Evolutionary conservation across 1,140 invertebrate species (phyloP), one percentile per base, ranked within the genome.

Genomic region (Lutraria rhynchaena): DNA sequence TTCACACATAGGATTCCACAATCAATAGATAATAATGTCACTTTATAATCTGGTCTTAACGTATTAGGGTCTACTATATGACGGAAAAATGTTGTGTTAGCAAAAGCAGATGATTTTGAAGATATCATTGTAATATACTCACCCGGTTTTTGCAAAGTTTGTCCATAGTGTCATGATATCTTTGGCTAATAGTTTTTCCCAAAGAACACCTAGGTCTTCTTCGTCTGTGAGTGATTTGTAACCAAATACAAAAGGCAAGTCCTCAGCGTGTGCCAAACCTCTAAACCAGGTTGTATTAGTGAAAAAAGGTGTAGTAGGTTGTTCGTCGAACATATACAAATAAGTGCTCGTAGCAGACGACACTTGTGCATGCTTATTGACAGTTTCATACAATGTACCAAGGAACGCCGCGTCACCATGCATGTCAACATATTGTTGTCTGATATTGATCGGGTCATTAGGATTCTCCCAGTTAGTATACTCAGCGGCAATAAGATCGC

Each of bases 381-480:
- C 7, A 4, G 49, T 51, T 4, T 27, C 15, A 27, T 69, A 69
- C 9, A 27, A 24, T 15, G 41, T 19, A 1, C 2, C 35, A 31
- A 27, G 29, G 15, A 69, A 69, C 0, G 29, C 27, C 11, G 24
- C 27, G 31, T 69, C 65, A 7, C 65, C 65, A n/a, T 13, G 44
- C 65, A 69, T 51, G 7, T 27, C 27, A 0, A 33, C 19, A 27
- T 27, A 53, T 53, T 69, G 24, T 19, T 29, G 4, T 69, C 44
- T 49, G n/a, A 73, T 35, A 3, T 35, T 55, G 0, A 31, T 1
- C 0, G 7, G 4, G 37, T 73, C 69, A 22, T 73, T 51, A 2
- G 69, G 69, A 37, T 73, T 73, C 1, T 55, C 69, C 69, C 69
- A 73, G 31, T 76, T 24, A 44, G 73, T 58, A 49, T 76, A 74